A percentile compares a stretch with the other conserved stretches of the same genome.
Conservation (phyloP, 2,113 vertebrate species). For the Panthera leo region DNA sequence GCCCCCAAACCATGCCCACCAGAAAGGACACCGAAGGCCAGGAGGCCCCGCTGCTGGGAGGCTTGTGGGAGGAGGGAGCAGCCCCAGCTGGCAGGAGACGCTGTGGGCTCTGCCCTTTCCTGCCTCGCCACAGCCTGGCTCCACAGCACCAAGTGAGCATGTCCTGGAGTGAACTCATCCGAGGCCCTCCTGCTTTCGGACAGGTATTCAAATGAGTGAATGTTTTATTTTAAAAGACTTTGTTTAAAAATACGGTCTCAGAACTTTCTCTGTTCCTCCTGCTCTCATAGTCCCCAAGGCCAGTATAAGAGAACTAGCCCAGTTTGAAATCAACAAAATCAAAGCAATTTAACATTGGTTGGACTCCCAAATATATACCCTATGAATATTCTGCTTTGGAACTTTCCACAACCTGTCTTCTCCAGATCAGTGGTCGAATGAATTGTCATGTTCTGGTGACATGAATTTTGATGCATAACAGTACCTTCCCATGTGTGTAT, state of each 20-base stretch:
- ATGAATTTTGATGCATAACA: not conserved
- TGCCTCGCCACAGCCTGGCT: constrained; percentile 66
- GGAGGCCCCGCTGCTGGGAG: not conserved
- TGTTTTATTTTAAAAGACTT: constrained; percentile 76
- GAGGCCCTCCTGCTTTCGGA: constrained; percentile 33
- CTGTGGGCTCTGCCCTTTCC: constrained; percentile 65
- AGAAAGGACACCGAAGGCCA: constrained; percentile 37
- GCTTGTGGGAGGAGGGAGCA: not conserved
- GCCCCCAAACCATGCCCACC: not conserved
- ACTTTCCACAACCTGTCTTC: constrained; percentile 35
- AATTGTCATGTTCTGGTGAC: not conserved
- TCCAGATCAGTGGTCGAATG: not conserved
- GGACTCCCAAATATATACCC: not conserved
- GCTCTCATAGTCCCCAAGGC: not conserved
- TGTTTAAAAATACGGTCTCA: constrained; percentile 73
- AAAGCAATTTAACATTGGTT: constrained; percentile 26
- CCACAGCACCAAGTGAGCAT: not conserved
- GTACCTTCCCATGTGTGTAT: accelerated
- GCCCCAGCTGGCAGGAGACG: constrained; percentile 65
- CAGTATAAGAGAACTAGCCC: constrained; percentile 53
- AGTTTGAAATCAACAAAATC: constrained; percentile 65
- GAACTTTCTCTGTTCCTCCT: constrained; percentile 58
- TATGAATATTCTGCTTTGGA: not conserved
- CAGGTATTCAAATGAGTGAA: constrained; percentile 76
- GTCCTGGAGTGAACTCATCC: constrained; percentile 70